phyloP scores from a whole-genome alignment of 2,797 vertebrate genomes.

The Todus mexicanus region DNA sequence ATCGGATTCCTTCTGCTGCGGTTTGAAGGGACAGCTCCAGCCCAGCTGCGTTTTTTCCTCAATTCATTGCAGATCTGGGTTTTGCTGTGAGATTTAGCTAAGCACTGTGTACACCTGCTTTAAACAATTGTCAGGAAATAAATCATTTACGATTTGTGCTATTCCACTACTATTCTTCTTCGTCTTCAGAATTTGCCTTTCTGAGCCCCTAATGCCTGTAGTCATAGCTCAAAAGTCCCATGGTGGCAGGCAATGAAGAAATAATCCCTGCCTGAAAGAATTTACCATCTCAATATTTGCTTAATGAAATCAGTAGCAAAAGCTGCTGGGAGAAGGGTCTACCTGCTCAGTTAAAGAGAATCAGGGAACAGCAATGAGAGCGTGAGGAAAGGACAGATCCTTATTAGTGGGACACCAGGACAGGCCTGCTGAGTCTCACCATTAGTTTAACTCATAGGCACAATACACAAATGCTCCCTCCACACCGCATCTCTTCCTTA shows the following conservation, averaged over 20 bases:
- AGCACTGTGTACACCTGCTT: background rate
- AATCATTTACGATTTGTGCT: background rate
- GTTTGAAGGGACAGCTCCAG: background rate
- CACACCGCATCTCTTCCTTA: background rate
- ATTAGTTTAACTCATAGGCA: background rate
- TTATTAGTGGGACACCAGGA: background rate
- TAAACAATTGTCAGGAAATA: background rate
- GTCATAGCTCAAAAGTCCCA: background rate
- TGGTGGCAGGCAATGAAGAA: background rate
- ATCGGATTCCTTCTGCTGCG: background rate
- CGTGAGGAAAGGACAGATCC: background rate
- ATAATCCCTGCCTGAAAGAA: background rate
- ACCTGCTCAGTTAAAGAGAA: background rate
- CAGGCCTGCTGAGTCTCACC: background rate
- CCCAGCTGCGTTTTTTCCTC: background rate
- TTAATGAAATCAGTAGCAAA: background rate
- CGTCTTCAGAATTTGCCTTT: background rate
- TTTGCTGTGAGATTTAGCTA: background rate
- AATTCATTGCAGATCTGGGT: background rate
- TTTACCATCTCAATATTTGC: background rate
- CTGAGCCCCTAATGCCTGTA: background rate
- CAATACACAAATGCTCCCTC: background rate
- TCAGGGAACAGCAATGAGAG: background rate
- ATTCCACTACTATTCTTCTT: background rate
- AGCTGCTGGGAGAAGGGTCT: background rate